Evolutionary conservation across 2,113 vertebrate species (phyloP), one percentile per base, ranked within the genome.

Genomic region (Martes martes): DNA sequence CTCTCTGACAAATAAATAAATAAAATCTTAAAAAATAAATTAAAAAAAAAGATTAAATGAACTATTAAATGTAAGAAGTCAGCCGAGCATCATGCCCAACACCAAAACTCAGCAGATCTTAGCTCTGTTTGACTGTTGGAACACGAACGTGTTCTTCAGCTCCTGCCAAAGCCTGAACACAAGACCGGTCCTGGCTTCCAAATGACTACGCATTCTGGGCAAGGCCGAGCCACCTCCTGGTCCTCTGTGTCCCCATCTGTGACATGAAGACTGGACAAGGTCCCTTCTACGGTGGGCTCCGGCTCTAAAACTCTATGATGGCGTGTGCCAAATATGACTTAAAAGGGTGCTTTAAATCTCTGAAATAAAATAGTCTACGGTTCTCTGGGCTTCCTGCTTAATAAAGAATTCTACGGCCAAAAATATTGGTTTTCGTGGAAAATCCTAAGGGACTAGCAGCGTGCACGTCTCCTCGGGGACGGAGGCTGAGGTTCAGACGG

Each of bases 381-480:
- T 11, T 1, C 69, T 21, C 61, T 1, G 42, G 55, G 26, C 33
- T 59, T 84, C n/a, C 59, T 73, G 21, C 4, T 26, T 65, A 50
- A 59, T 33, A 79, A 45, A 33, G 59, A 55, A 39, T 57, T 91
- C 57, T 39, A 4, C 33, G 24, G 73, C 47, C 31, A 91, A 87
- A 28, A 31, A 81, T 31, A 57, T 31, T 21, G 0, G 6, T 84
- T 83, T 80, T 78, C 36, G 0, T 8, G 52, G 78, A 45, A 55
- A 24, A 57, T 26, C 6, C 0, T 28, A 14, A 47, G 5, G 1
- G 76, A 63, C 23, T 0, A 0, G n/a, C 61, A 31, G 11, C 0
- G 6, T 4, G 3, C 1, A 1, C 33, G 1, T n/a, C 28, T 7
- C 7, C 69, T 31, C 83, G 1, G 78, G 6, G 23, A 15, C 78